Percentiles rank a stretch among this genome's conserved stretches.
Conservation (phyloP, 2,797 vertebrate species). For the Semotilus atromaculatus region DNA sequence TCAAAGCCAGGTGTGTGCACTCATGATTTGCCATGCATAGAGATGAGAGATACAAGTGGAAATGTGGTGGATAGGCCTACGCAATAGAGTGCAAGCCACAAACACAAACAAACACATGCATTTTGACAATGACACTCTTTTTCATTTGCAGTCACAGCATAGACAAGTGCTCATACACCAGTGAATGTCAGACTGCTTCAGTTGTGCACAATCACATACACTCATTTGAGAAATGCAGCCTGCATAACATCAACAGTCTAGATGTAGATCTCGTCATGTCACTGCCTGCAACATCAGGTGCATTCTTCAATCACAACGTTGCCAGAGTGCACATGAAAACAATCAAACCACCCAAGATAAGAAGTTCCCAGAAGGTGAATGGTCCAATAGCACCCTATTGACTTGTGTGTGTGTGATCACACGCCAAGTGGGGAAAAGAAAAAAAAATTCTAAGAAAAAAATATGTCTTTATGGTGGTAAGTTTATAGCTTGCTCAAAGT, state of each 20-base stretch:
- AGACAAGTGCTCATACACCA: slow-evolving; percentile 25
- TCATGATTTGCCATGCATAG: slow-evolving; percentile 32
- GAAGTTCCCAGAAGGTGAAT: slow-evolving; percentile 14
- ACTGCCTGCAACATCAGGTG: slow-evolving; percentile 50
- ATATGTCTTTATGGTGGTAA: too few relatives aligned
- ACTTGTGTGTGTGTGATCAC: neutral
- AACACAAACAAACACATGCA: slow-evolving; percentile 30
- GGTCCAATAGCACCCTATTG: neutral
- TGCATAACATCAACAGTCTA: slow-evolving; percentile 50
- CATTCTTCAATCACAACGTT: slow-evolving; percentile 49
- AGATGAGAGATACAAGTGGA: slow-evolving; percentile 56
- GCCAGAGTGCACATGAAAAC: slow-evolving; percentile 28
- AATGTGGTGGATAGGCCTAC: slow-evolving; percentile 33
- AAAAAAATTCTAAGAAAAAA: too few relatives aligned
- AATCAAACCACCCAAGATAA: slow-evolving; percentile 38
- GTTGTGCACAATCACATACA: slow-evolving; percentile 4
- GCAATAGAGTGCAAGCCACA: slow-evolving; percentile 34
- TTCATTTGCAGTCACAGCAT: neutral
- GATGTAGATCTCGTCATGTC: slow-evolving; percentile 47
- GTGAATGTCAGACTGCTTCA: slow-evolving; percentile 25
- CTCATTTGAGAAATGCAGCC: slow-evolving; percentile 20
- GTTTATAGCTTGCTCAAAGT: too few relatives aligned
- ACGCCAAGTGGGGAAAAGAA: neutral
- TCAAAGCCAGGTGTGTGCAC: slow-evolving; percentile 50
- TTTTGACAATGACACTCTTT: slow-evolving; percentile 25